Evolutionary conservation across 1,140 invertebrate species (phyloP), one percentile per base, ranked within the genome.

Genomic region (Drosophila prosaltans): DNA sequence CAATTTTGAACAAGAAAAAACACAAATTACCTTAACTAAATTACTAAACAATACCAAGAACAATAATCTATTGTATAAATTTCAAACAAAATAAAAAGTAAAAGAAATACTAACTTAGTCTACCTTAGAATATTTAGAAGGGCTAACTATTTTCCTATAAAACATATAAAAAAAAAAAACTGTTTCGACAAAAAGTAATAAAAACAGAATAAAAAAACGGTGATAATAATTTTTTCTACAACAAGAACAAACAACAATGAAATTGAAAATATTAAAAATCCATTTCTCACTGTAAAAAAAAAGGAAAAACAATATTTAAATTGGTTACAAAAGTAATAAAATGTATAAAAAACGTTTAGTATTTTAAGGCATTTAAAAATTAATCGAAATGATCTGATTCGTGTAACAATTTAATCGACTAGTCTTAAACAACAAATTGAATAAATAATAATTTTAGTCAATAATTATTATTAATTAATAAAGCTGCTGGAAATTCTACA

Each of bases 61-160:
- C 84, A 88, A 88, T 88, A 88, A 88, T 88, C 84, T 88, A 88
- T 89, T 88, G 84, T 88, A 89, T 69, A 89, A 84, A 78, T 83
- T 84, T 83, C 74, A 65, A 76, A 51, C 74, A 72, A 76, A 51
- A 74, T 3, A 58, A 32, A 59, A 32, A 58, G 69, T 73, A 45
- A 74, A 10, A 57, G 6, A 58, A 32, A 36, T 36, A 32, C 32
- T 39, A 76, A 64, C 84, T 36, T 88, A 89, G 84, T 89, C 84
- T 83, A 51, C 45, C 76, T 88, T 86, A 86, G 80, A 72, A 57
- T 74, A 70, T 83, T 48, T 86, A 86, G 77, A 86, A 88, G 69
- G 84, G 84, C 84, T 51, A 51, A 51, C 45, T 88, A 88, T 88
- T 88, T 88, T 88, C 84, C 84, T 88, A 88, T 61, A 78, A 72